Base-by-base conservation (phyloP, 2,113 vertebrate species). In the Mastomys coucha region DNA sequence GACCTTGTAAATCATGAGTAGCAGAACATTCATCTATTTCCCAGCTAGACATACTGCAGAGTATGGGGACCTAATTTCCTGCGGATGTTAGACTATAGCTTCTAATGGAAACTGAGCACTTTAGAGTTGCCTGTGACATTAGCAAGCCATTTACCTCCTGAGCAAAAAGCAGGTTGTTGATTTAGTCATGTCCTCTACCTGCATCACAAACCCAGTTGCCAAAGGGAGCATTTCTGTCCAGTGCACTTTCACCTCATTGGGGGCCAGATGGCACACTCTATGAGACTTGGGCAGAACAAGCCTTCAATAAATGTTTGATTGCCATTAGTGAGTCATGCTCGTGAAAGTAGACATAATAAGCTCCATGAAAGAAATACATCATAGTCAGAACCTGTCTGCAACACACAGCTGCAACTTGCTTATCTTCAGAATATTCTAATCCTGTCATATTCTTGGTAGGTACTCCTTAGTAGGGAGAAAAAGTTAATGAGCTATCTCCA, bases 251-350 rank as follows among this genome's bases (percentile, higher is more conserved):
- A 95, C 81, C 72, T 94, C 86, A 78, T 53, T 87, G 42, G 77
- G 70, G 82, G 84, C 36, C 96, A 97, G 93, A 96, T 42, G 84
- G 76, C 89, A 93, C 1, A 42, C 1, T 60, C 51, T 93, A 81
- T 53, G 70, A 5, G 72, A 70, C 84, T 28, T 7, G 12, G n/a
- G 84, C 20, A 80, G 70, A 96, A 85, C 16, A 86, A 93, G 19
- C n/a, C 58, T 88, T 96, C 58, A 88, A 42, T 84, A 90, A 91
- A 91, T 72, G 70, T 70, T 75, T 96, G 95, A 94, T 69, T 73
- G 87, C 28, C 60, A 63, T 28, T 28, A 87, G 67, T 91, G 89
- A 97, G n/a, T 95, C 87, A 72, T 39, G 26, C 49, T 93, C 31
- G 4, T 28, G 14, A n/a, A 95, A 91, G 11, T 65, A 95, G 63